A percentile compares a stretch with the other conserved stretches of the same genome.
phyloP scores from a whole-genome alignment of 1,140 invertebrate genomes.

The Eumaeus atala region DNA sequence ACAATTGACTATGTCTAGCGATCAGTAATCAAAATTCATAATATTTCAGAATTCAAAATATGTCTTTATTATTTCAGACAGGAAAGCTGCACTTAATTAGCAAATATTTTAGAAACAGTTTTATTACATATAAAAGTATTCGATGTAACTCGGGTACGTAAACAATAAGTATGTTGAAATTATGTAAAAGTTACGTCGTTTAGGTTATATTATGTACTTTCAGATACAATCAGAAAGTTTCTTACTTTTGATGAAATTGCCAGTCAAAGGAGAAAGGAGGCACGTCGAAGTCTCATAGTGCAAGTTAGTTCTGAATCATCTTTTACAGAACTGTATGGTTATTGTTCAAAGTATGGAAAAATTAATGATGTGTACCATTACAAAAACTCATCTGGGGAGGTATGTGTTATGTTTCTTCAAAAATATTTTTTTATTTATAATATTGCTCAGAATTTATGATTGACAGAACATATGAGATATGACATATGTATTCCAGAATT shows the following conservation, averaged over 20 bases:
- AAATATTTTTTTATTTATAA: background rate
- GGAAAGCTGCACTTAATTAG: conserved; percentile 43
- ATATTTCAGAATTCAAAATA: conserved; percentile 40
- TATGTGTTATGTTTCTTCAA: no score
- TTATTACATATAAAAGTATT: conserved; percentile 41
- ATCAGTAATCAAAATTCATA: conserved; percentile 9
- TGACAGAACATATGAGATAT: background rate
- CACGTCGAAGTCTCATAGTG: conserved; percentile 76
- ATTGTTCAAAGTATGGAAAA: conserved; percentile 77
- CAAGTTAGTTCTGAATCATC: conserved; percentile 79
- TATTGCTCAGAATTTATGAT: background rate
- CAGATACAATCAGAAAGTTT: conserved; percentile 55
- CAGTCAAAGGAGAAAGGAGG: conserved; percentile 71
- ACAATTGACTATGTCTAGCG: conserved; percentile 6
- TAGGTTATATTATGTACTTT: conserved; percentile 60
- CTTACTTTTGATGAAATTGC: conserved; percentile 60
- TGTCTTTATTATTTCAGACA: conserved; percentile 61
- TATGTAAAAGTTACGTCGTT: conserved; percentile 29
- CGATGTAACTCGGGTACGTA: conserved; percentile 51
- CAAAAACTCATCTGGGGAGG: conserved; percentile 57
- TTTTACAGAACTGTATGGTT: conserved; percentile 76
- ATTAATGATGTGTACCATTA: conserved; percentile 79
- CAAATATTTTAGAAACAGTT: conserved; percentile 40
- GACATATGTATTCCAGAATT: conserved; percentile 72
- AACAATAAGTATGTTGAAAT: background rate